Evolutionary conservation across 2,888 invertebrate genomes (phyloP).

Genomic region (Baccha elongata): DNA sequence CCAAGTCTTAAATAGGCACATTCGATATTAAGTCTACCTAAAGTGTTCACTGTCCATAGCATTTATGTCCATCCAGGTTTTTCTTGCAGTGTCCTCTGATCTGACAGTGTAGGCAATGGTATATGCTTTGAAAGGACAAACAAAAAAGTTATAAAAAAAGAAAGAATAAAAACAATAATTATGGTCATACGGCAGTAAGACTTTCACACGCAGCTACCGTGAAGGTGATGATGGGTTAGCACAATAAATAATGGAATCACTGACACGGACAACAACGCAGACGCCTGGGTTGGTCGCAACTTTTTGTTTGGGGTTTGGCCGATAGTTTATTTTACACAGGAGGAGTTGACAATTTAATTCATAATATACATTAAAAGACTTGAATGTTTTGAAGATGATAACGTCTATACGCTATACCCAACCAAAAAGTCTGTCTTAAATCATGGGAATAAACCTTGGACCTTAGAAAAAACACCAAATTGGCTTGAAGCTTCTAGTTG

Average conservation of each 20-base stretch:
- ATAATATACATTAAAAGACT: not conserved
- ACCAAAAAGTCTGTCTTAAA: too few relatives aligned
- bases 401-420: too few relatives aligned
- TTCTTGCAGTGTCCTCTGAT: slow-evolving; percentile 12
- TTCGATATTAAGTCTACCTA: slow-evolving; percentile 35
- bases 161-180: slow-evolving; percentile 15
- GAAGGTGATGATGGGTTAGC: slow-evolving; percentile 69
- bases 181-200: slow-evolving; percentile 22
- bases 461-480: too few relatives aligned
- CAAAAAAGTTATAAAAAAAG: slow-evolving; percentile 14
- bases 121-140: slow-evolving; percentile 32
- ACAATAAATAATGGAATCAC: slow-evolving; percentile 69
- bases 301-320: slow-evolving; percentile 40
- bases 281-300: slow-evolving; percentile 59
- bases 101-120: too few relatives aligned
- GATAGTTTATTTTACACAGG: slow-evolving; percentile 51
- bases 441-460: too few relatives aligned
- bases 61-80: not conserved
- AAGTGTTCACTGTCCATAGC: slow-evolving; percentile 9
- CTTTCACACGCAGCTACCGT: slow-evolving; percentile 47
- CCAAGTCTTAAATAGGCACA: slow-evolving; percentile 61
- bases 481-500: too few relatives aligned
- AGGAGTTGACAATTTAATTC: slow-evolving; percentile 69
- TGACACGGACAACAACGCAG: slow-evolving; percentile 11
- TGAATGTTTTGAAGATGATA: not conserved